Evolutionary conservation across 2,113 vertebrate species (phyloP), one percentile per base, ranked within the genome.

Genomic region (Lipotes vexillifer): DNA sequence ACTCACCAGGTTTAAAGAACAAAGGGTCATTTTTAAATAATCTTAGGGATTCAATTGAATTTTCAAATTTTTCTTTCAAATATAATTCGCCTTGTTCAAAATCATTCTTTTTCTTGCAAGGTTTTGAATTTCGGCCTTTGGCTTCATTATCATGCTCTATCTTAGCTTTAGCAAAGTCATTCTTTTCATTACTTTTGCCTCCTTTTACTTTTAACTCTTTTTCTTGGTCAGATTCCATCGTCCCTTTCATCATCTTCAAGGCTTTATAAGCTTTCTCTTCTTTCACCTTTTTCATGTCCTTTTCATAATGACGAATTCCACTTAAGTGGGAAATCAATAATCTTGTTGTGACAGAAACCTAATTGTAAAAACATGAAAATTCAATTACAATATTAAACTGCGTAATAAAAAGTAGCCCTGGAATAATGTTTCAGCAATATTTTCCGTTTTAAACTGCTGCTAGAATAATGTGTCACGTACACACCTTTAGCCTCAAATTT

Each of bases 251-350:
- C 41, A 96, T 96, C 71, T 99, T 99, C n/a, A 98, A 77, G 82
- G 98, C 98, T 97, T 98, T 98, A 93, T 99, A 99, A 3, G 98
- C 98, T 96, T 99, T 99, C 96, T 99, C 99, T 96, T 99, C 99
- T 88, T 98, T 99, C 92, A 99, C 99, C 98, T 99, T 99, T 90
- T 99, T 98, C 90, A 98, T 97, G 90, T 99, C 99, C 97, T 99
- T 99, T 95, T 99, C 99, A 93, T 99, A 99, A 96, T 99, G 99
- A 83, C 99, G 99, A 96, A 99, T 99, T 31, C 99, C 99, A 98
- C 99, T 99, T 96, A 99, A 97, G 88, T 99, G 99, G 61, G 99
- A 99, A 93, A 99, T 98, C 83, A 99, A 96, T 98, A 99, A 98
- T 72, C 99, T 99, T 55, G 99, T 98, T 15, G 99, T 99, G 98